Evolutionary conservation across 2,113 vertebrate species (phyloP).

Genomic region (Archocentrus centrarchus): DNA sequence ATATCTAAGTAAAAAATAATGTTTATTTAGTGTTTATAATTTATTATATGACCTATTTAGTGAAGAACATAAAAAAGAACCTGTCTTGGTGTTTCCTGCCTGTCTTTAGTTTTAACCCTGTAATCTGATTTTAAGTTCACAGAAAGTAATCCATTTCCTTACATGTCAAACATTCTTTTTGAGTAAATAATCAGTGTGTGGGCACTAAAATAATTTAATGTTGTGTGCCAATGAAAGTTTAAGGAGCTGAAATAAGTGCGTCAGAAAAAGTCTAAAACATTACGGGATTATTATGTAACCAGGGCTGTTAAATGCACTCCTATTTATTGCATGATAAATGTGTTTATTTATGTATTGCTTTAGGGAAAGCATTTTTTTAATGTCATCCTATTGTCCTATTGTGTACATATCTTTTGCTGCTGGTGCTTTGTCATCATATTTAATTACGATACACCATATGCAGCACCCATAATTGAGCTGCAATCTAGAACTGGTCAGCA

Average conservation of each 20-base stretch:
- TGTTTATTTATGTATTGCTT: constrained; percentile 5
- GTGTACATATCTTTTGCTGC: not conserved
- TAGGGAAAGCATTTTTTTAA: not conserved
- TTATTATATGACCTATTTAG: not conserved
- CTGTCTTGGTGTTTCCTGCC: not conserved
- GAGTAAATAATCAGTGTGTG: not conserved
- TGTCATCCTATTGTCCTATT: not conserved
- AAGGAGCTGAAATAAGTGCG: not conserved
- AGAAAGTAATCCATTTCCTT: not conserved
- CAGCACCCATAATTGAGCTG: not conserved
- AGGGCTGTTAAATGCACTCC: not conserved
- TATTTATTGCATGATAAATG: not conserved
- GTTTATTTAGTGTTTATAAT: not conserved
- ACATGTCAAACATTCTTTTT: not conserved
- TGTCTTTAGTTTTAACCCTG: not conserved
- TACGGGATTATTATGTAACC: not conserved
- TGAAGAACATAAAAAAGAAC: not conserved
- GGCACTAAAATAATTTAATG: not conserved
- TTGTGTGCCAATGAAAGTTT: not conserved
- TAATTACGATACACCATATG: not conserved
- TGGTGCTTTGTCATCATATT: not conserved
- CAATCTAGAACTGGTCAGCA: not conserved
- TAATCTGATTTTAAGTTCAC: not conserved
- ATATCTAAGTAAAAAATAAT: not conserved
- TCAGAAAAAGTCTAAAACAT: not conserved